Conservation (phyloP, 2,797 vertebrate species). For the Brachyrhaphis roseni region DNA sequence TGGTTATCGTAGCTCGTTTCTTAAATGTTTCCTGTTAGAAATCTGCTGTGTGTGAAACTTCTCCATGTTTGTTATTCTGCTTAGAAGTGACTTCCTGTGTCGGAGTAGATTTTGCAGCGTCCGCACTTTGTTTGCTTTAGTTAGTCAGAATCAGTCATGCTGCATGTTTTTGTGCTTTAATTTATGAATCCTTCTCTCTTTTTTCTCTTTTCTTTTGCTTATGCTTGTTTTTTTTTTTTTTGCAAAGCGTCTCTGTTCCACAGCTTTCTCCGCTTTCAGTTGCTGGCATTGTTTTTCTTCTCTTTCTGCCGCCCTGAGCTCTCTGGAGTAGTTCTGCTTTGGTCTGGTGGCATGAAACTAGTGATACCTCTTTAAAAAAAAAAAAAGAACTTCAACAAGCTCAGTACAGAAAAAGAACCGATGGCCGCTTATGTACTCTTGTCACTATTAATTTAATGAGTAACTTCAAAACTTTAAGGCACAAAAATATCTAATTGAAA, state of each 20-base stretch:
- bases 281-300: conserved; percentile 39
- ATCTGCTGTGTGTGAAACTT: neutral
- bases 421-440: neutral
- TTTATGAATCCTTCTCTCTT: conserved; percentile 41
- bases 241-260: conserved; percentile 84
- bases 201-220: conserved; percentile 12
- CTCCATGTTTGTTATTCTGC: neutral
- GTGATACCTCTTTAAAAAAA: conserved; percentile 82
- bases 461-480: neutral
- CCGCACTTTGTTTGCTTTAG: neutral
- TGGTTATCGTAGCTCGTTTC: neutral
- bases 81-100: conserved; percentile 8
- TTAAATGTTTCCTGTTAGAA: neutral
- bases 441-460: neutral
- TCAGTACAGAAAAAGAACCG: conserved; percentile 43
- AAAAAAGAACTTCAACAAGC: conserved; percentile 31
- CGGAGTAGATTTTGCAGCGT: neutral
- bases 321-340: conserved; percentile 98
- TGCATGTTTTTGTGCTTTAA: conserved; percentile 53
- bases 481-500: neutral
- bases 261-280: conserved; percentile 83
- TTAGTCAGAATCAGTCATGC: conserved; percentile 1
- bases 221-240: conserved; percentile 20
- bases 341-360: conserved; percentile 96
- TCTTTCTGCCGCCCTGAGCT: conserved; percentile 90